phyloP scores from a whole-genome alignment of 2,113 vertebrate species.

The Piaya cayana region DNA sequence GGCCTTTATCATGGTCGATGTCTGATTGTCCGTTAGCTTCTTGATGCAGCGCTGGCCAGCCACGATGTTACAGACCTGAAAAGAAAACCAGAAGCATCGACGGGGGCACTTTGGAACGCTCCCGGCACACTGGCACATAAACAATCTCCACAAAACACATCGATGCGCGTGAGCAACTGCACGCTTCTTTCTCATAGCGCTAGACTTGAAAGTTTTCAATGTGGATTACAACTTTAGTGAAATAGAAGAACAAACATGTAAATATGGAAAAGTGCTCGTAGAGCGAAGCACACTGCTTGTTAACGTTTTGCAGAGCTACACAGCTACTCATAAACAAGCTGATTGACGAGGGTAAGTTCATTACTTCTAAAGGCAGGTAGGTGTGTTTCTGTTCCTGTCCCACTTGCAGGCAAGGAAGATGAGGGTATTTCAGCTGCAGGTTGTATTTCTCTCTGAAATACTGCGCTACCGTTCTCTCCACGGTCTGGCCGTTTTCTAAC shows the following conservation, averaged over 20 bases:
- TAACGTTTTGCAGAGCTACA: not conserved
- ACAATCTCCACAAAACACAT: not conserved
- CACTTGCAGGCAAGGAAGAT: conserved; percentile 98
- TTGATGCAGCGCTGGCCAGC: conserved; percentile 98
- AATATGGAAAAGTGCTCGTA: not conserved
- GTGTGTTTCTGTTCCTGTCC: conserved; percentile 99
- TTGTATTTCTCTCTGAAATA: conserved; percentile 99
- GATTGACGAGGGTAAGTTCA: not conserved
- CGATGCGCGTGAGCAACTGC: rapidly evolving
- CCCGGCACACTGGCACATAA: rapidly evolving
- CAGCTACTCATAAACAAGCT: not conserved
- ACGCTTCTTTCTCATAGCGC: rapidly evolving
- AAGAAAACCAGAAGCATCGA: not conserved
- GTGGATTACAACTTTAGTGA: not conserved
- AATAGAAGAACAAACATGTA: not conserved
- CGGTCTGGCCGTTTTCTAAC: conserved; percentile 97
- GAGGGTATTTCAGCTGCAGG: conserved; percentile 97
- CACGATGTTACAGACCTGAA: conserved; percentile 97
- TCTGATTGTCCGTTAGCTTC: conserved; percentile 99
- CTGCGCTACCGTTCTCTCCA: conserved; percentile 98
- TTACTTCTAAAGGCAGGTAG: conserved; percentile 98
- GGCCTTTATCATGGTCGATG: conserved; percentile 99
- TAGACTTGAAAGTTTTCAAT: not conserved
- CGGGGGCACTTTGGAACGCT: not conserved
- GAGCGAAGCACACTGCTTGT: not conserved